These are phyloP conservation scores for Spermophilus dauricus DNA, from an alignment of 2,113 vertebrate species.

Conservation along the genomic window DNA sequence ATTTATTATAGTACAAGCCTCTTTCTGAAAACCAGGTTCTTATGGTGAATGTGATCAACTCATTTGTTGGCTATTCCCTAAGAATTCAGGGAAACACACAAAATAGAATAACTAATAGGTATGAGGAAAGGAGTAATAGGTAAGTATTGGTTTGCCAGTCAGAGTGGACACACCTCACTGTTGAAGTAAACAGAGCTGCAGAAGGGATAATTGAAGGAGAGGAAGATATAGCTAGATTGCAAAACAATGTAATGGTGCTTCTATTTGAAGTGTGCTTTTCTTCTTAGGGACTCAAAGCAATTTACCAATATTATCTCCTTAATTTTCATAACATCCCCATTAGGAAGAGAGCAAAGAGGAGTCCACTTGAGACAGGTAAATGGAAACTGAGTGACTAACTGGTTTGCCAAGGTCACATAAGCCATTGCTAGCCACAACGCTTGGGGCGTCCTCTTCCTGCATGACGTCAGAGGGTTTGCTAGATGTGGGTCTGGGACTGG, in stretches of 20 bases:
- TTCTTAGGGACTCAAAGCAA: constrained; percentile 31
- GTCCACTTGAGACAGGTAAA: background rate
- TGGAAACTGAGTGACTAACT: background rate
- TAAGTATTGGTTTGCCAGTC: constrained; percentile 61
- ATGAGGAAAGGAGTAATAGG: background rate
- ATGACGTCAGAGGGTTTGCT: constrained; percentile 19
- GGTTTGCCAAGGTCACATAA: constrained; percentile 55
- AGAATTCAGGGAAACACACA: constrained; percentile 17
- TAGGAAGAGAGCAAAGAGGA: background rate
- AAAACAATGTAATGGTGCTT: constrained; percentile 54
- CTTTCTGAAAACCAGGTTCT: background rate
- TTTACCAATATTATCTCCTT: constrained; percentile 53
- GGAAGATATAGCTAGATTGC: background rate
- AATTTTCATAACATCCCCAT: constrained; percentile 4
- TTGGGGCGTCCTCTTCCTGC: background rate
- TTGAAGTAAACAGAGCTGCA: constrained; percentile 41
- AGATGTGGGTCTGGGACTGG: background rate
- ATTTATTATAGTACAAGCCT: background rate
- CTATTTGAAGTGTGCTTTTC: constrained; percentile 60
- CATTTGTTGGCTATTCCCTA: background rate
- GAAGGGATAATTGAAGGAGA: constrained; percentile 54
- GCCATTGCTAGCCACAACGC: background rate
- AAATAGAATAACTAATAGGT: background rate
- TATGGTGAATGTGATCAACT: background rate
- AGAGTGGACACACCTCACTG: constrained; percentile 58